phyloP scores from a whole-genome alignment of 2,797 vertebrate genomes.

The Cephalopachus bancanus region DNA sequence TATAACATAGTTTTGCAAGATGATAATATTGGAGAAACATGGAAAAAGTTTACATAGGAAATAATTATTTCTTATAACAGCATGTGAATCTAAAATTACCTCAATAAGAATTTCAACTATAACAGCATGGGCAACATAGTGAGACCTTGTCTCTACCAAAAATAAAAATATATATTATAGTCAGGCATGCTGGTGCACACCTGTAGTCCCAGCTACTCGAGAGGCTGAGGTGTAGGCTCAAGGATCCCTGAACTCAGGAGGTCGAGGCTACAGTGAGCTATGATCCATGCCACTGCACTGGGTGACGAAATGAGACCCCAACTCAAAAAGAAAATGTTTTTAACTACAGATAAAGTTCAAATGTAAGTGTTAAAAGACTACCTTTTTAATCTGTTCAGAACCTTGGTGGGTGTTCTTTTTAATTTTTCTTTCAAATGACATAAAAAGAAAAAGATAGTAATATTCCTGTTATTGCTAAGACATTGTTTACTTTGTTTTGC shows the following conservation, averaged over 20 bases:
- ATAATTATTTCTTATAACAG: background rate
- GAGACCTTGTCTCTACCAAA: no score
- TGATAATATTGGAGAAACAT: background rate
- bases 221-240: no score
- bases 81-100: background rate
- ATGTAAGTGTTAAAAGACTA: background rate
- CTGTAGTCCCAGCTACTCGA: no score
- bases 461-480: background rate
- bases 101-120: background rate
- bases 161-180: no score
- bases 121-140: no score
- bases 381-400: conserved; percentile 33
- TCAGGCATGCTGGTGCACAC: no score
- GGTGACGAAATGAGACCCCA: no score
- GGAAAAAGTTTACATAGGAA: background rate
- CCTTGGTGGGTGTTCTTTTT: background rate
- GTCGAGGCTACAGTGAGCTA: no score
- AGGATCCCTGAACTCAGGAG: no score
- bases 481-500: background rate
- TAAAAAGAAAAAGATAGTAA: background rate
- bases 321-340: no score
- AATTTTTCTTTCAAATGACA: background rate
- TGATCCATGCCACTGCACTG: no score
- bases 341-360: background rate
- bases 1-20: conserved; percentile 34